phyloP scores from a whole-genome alignment of 1,140 invertebrate genomes.

The Phocides pigmalion region DNA sequence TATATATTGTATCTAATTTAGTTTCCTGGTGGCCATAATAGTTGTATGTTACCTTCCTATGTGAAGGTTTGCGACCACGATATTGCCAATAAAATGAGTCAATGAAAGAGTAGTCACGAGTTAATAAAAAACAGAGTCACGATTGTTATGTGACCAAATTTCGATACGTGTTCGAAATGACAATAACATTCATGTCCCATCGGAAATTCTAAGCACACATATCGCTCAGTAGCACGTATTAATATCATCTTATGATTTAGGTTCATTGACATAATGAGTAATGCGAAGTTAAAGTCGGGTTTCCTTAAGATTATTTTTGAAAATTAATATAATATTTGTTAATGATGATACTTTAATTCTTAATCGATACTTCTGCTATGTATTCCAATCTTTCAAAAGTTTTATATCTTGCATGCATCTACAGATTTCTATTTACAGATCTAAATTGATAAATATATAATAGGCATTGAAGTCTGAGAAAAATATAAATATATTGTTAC shows the following conservation, averaged over 20 bases:
- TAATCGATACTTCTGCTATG: no score
- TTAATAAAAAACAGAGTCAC: constrained; percentile 8
- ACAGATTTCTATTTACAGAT: no score
- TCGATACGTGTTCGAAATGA: background rate
- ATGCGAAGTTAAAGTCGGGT: no score
- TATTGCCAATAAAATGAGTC: constrained; percentile 12
- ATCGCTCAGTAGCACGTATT: background rate
- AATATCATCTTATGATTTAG: background rate
- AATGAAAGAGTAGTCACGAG: no score
- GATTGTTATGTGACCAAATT: constrained; percentile 6
- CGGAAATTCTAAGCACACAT: background rate
- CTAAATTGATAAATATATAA: no score
- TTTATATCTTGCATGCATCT: no score
- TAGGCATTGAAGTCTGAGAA: no score
- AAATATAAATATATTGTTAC: no score
- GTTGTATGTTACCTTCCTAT: constrained; percentile 3
- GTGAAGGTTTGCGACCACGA: constrained; percentile 4
- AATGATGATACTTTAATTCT: no score
- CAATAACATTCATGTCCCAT: background rate
- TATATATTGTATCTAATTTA: background rate
- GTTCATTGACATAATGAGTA: constrained; percentile 18
- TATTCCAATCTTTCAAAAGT: no score
- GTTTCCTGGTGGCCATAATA: background rate
- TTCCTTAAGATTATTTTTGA: no score
- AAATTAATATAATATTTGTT: no score